Evolutionary conservation across 2,888 invertebrate species (phyloP), one percentile per base, ranked within the genome.

Genomic region (Ormyrus pomaceus): DNA sequence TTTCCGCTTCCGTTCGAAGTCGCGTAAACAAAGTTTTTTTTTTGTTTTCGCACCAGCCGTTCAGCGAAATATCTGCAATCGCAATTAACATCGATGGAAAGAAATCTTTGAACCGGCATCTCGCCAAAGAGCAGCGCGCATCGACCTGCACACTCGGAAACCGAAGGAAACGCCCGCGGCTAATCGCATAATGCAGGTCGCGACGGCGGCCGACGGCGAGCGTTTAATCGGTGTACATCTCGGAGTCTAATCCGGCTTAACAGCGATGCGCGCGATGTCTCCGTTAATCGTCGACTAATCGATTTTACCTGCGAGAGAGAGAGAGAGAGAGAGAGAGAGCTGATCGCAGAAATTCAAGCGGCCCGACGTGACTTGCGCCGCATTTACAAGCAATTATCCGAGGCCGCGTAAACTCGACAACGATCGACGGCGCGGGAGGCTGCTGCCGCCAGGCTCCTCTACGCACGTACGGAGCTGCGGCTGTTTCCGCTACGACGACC

Each of bases 301-400:
- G 72, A 78, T 78, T 78, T 78, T 69, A 68, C 72, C 61, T 1
- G 66, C 51, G 8, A 48, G 66, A n/a, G 45, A 19, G 19, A 0
- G 19, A 19, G 8, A 48, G 66, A n/a, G 45, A 19, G 19, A 0
- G 19, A 19, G 19, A 19, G 19, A 19, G 19, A 19, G 19, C 13
- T 13, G 13, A 19, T 19, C 19, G 19, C 19, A 19, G 19, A 19
- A 19, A 19, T 19, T 19, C 19, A 19, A 19, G 58, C 72, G 13
- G n/a, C 66, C 6, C 50, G 72, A 68, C 78, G 61, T 72, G 78
- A 72, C 78, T 78, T 71, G 71, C 71, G 71, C 68, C 72, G 72
- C 72, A 73, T 79, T 73, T 72, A 77, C 77, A 77, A 71, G 51
- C 77, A 71, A 77, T 77, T 77, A 77, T 71, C 64, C 65, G 51